Percentiles rank a stretch among this genome's conserved stretches.
These are phyloP conservation scores for Lanius collurio DNA, from an alignment of 2,113 vertebrate species.

Conservation along the genomic window DNA sequence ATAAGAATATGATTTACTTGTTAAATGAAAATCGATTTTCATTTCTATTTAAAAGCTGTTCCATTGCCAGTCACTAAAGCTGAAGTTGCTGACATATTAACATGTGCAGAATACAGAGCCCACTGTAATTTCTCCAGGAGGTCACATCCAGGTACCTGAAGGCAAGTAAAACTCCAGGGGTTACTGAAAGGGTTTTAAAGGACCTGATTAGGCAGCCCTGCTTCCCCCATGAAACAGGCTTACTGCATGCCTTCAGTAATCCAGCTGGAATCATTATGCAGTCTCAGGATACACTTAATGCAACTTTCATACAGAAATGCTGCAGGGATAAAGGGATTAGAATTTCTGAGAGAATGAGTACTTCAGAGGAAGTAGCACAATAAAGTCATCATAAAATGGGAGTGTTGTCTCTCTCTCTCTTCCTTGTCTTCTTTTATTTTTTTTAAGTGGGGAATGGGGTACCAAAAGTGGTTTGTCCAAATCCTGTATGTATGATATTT, in stretches of 20 bases:
- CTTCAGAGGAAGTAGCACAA: not conserved
- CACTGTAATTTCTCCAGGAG: not conserved
- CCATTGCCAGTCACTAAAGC: not conserved
- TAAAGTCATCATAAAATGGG: not conserved
- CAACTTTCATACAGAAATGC: not conserved
- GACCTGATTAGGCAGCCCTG: not conserved
- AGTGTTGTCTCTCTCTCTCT: rapidly evolving
- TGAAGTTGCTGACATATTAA: not conserved
- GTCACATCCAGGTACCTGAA: not conserved
- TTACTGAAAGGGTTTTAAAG: not conserved
- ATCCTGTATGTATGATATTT: not conserved
- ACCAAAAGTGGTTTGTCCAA: not conserved
- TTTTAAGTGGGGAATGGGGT: not conserved
- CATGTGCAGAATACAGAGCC: not conserved
- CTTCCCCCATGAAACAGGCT: not conserved
- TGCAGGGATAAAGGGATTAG: not conserved
- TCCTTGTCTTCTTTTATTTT: not conserved
- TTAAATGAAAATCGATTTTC: not conserved
- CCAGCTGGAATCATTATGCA: not conserved
- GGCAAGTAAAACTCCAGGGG: not conserved
- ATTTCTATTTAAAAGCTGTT: not conserved
- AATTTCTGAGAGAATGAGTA: not conserved
- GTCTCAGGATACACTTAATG: not conserved
- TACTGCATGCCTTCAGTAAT: not conserved
- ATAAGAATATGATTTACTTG: not conserved